Conservation (phyloP, 2,797 vertebrate species). For the Helostoma temminkii region DNA sequence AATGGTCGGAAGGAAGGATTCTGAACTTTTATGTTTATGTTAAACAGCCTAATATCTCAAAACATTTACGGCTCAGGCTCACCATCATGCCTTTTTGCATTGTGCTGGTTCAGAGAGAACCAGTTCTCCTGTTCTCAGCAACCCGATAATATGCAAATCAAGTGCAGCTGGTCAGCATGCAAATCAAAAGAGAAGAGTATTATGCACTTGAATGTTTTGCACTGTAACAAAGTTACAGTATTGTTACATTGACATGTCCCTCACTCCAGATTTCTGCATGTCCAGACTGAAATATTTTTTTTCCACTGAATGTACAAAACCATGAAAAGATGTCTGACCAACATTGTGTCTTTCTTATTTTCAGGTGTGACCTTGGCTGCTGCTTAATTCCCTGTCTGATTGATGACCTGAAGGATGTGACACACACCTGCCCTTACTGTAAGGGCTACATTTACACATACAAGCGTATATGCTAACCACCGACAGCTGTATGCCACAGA, state of each 20-base stretch:
- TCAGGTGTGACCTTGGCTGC: conserved; percentile 96
- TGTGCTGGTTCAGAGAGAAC: background rate
- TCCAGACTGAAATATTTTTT: background rate
- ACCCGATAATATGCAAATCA: conserved; percentile 13
- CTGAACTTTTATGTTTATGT: background rate
- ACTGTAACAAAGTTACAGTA: too few relatives aligned
- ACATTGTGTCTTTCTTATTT: conserved; percentile 14
- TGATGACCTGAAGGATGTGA: conserved; percentile 99
- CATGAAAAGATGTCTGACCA: background rate
- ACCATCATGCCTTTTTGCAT: background rate
- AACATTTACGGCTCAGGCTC: too few relatives aligned
- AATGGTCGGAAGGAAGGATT: too few relatives aligned
- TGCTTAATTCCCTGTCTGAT: conserved; percentile 98
- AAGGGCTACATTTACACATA: conserved; percentile 99
- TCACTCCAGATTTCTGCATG: background rate
- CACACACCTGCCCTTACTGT: conserved; percentile 97
- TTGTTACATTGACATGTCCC: background rate
- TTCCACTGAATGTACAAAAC: background rate
- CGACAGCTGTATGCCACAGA: conserved; percentile 67
- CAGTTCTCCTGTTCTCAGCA: background rate
- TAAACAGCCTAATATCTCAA: too few relatives aligned
- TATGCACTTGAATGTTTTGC: too few relatives aligned
- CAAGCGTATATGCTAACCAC: conserved; percentile 97
- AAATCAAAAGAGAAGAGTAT: conserved; percentile 5
- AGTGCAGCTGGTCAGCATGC: background rate